These are phyloP conservation scores for Prosopocoilus inquinatus DNA, from an alignment of 2,888 invertebrate genomes.

Conservation along the genomic window DNA sequence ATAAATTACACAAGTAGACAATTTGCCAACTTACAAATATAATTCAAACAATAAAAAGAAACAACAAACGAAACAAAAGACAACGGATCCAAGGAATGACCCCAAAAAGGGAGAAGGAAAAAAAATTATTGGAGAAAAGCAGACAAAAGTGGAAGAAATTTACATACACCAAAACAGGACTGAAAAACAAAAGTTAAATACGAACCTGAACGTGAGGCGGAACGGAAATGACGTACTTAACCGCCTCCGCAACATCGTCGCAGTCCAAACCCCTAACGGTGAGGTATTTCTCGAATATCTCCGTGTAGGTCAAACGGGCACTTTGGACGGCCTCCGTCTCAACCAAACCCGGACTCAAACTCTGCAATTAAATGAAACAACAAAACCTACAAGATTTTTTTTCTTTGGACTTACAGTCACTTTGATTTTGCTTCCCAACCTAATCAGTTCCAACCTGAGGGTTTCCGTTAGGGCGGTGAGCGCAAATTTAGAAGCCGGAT, in stretches of 20 bases:
- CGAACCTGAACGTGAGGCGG: conserved; percentile 59
- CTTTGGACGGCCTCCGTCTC: conserved; percentile 48
- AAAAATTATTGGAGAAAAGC: too few relatives aligned
- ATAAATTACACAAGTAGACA: too few relatives aligned
- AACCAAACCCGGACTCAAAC: conserved; percentile 63
- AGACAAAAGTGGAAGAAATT: too few relatives aligned
- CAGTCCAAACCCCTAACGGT: not conserved
- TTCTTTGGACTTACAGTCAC: conserved; percentile 29
- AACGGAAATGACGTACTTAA: conserved; percentile 60
- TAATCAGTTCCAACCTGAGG: conserved; percentile 21
- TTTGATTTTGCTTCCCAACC: conserved; percentile 28
- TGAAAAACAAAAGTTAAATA: too few relatives aligned
- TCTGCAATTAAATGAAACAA: conserved; percentile 53
- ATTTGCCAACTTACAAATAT: too few relatives aligned
- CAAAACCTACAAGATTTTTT: too few relatives aligned
- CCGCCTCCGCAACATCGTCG: conserved; percentile 62
- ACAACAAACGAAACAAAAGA: too few relatives aligned
- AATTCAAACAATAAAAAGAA: too few relatives aligned
- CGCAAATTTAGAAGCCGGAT: conserved; percentile 29
- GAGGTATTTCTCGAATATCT: not conserved
- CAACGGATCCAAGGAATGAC: too few relatives aligned
- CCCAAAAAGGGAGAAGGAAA: too few relatives aligned
- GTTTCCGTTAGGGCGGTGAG: conserved; percentile 29
- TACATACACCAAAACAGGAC: too few relatives aligned
- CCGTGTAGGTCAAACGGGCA: not conserved